Percentiles rank a stretch among this genome's conserved stretches.
Conservation (phyloP, 2,113 vertebrate species). For the Tamias sibiricus region DNA sequence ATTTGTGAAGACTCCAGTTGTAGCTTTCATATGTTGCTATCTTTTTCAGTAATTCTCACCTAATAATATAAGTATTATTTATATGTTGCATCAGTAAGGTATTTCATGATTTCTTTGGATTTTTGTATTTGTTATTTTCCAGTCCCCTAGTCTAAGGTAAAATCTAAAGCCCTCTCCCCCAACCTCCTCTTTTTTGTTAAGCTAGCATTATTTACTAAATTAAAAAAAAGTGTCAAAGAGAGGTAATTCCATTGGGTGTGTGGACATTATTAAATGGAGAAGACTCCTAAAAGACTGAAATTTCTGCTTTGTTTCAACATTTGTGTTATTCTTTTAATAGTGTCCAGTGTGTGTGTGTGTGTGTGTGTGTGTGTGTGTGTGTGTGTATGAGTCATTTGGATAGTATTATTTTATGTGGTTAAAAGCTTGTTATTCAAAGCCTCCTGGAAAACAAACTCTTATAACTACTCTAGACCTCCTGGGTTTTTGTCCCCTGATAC, state of each 20-base stretch:
- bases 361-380: neutral
- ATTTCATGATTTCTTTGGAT: slow-evolving; percentile 21
- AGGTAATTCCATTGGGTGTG: slow-evolving; percentile 19
- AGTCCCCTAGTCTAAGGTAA: slow-evolving; percentile 23
- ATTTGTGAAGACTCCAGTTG: neutral
- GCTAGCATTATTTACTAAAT: neutral
- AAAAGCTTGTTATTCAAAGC: neutral
- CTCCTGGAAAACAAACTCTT: neutral
- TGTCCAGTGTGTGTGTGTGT: neutral
- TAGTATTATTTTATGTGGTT: neutral
- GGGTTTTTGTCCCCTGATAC: neutral
- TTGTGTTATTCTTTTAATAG: neutral
- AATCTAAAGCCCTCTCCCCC: neutral
- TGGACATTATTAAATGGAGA: neutral
- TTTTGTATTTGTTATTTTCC: slow-evolving; percentile 13
- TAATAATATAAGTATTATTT: neutral
- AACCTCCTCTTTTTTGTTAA: neutral
- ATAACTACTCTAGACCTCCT: neutral
- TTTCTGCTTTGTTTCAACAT: neutral
- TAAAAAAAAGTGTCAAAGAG: neutral
- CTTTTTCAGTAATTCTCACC: neutral
- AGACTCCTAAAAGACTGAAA: neutral
- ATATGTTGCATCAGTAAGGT: neutral
- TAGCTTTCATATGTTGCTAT: slow-evolving; percentile 13
- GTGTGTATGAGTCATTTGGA: neutral